Conservation (phyloP, 2,888 invertebrate species). For the Polyploca ridens region DNA sequence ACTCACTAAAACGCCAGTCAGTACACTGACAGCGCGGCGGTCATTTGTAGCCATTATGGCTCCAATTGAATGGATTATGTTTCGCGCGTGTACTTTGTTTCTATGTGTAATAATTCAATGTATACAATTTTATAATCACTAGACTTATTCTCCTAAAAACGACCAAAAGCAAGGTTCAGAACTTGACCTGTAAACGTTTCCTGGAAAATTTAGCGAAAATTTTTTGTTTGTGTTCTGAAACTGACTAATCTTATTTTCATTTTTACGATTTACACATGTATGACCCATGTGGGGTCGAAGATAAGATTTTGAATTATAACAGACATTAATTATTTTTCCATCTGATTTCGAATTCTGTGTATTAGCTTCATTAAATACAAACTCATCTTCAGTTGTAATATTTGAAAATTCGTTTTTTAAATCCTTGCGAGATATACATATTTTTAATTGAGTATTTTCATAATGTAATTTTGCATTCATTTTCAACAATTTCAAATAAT, state of each 20-base stretch:
- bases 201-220: constrained; percentile 25
- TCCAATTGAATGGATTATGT: no score
- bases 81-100: no score
- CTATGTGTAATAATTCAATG: no score
- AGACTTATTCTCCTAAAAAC: constrained; percentile 26
- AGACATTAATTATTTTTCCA: not conserved
- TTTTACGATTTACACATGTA: not conserved
- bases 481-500: constrained; percentile 47
- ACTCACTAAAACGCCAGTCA: no score
- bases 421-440: constrained; percentile 32
- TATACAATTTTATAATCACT: not conserved
- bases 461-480: constrained; percentile 49
- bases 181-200: constrained; percentile 30
- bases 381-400: not conserved
- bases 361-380: no score
- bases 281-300: not conserved
- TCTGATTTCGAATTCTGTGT: not conserved
- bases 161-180: constrained; percentile 41
- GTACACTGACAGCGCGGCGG: no score
- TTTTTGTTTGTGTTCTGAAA: constrained; percentile 28
- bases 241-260: not conserved
- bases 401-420: constrained; percentile 1
- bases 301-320: not conserved
- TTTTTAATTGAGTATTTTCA: constrained; percentile 53
- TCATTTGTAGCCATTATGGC: no score